Percentiles rank a stretch among this genome's conserved stretches.
Evolutionary conservation across 2,113 vertebrate species (phyloP).

Genomic region (Poeciliopsis turrubarensis): DNA sequence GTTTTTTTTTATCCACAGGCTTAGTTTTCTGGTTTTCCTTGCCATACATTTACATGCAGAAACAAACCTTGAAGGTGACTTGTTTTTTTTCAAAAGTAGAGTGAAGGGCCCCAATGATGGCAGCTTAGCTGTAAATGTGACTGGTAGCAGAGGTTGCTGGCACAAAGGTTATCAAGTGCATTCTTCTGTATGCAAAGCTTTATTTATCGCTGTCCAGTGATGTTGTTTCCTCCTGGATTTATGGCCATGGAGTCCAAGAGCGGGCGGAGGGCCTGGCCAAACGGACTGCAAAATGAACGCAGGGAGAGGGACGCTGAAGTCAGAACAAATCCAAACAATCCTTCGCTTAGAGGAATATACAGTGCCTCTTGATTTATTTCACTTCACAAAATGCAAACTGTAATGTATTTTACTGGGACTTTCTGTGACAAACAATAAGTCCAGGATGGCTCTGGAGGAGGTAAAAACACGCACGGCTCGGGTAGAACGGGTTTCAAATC

Average conservation of each 20-base stretch:
- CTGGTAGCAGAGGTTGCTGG: conserved; percentile 2
- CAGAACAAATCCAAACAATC: background rate
- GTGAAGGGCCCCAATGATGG: background rate
- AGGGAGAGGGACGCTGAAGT: conserved; percentile 14
- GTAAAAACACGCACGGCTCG: too few relatives aligned
- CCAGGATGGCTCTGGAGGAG: too few relatives aligned
- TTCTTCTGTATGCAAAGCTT: conserved; percentile 10
- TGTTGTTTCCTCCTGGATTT: conserved; percentile 84
- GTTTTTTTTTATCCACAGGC: too few relatives aligned
- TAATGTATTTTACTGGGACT: too few relatives aligned
- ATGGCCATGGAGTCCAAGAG: conserved; percentile 88
- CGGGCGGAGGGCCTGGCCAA: conserved; percentile 92
- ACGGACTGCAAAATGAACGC: conserved; percentile 82
- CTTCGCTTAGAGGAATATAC: background rate
- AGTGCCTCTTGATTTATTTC: too few relatives aligned
- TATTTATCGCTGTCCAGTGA: conserved; percentile 88
- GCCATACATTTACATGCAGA: background rate
- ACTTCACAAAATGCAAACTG: too few relatives aligned
- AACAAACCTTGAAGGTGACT: conserved; percentile 3
- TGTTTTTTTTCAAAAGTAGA: background rate
- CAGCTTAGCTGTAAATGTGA: conserved; percentile 16
- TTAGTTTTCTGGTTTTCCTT: background rate
- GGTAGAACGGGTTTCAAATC: too few relatives aligned
- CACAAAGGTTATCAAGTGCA: background rate
- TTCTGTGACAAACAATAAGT: too few relatives aligned